Conservation (phyloP, 2,113 vertebrate genomes). For the Eudyptes chrysolophus region DNA sequence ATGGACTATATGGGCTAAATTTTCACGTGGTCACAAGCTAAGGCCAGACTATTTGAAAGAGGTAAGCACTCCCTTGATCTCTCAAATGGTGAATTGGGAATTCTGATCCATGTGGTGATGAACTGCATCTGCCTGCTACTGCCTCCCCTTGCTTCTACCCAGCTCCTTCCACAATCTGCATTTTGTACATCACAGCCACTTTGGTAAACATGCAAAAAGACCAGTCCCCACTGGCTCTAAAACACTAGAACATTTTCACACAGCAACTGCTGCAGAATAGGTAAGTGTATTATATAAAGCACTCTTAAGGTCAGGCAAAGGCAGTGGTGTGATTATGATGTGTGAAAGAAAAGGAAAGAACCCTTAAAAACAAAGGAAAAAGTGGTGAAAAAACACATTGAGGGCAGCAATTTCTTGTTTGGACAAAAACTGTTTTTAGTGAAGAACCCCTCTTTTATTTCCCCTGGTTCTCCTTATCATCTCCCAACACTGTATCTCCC, state of each 20-base stretch:
- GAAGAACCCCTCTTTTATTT: not conserved
- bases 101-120: not conserved
- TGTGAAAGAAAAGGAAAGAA: not conserved
- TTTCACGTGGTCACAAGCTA: not conserved
- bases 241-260: not conserved
- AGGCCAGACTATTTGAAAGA: not conserved
- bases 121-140: not conserved
- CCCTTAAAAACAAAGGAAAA: not conserved
- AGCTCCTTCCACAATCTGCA: not conserved
- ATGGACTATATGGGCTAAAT: not conserved
- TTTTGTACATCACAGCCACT: not conserved
- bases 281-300: not conserved
- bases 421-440: not conserved
- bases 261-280: not conserved
- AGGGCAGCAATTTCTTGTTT: not conserved
- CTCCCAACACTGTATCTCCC: not conserved
- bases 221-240: not conserved
- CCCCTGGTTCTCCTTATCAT: not conserved
- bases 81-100: not conserved
- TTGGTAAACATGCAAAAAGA: not conserved
- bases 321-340: not conserved
- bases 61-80: not conserved
- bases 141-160: not conserved
- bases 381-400: not conserved
- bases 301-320: not conserved